Conservation (phyloP, 2,113 vertebrate species). For the Neogale vison region DNA sequence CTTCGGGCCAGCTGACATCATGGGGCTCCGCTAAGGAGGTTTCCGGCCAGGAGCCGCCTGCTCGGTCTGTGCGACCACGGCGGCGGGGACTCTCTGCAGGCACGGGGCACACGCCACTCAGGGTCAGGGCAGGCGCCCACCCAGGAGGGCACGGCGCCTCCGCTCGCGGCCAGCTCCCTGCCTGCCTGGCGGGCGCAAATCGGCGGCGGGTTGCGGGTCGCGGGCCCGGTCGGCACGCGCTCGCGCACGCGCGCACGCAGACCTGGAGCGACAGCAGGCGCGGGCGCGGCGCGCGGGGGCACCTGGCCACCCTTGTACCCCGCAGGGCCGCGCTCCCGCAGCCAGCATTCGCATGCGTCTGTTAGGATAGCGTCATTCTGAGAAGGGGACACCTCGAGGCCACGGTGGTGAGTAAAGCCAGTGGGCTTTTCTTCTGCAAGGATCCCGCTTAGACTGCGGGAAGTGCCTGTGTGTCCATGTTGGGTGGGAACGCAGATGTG, state of each 20-base stretch:
- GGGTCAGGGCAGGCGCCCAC: background rate
- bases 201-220: constrained; percentile 24
- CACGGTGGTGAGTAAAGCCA: background rate
- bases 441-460: too few relatives aligned
- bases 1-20: constrained; percentile 89
- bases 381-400: too few relatives aligned
- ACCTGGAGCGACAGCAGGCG: background rate
- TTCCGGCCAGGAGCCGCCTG: constrained; percentile 58
- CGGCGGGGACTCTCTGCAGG: background rate
- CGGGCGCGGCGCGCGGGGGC: background rate
- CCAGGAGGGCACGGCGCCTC: background rate
- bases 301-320: background rate
- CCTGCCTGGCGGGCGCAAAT: background rate
- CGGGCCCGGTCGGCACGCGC: constrained; percentile 51
- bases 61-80: background rate
- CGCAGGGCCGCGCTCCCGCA: background rate
- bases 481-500: background rate
- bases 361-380: background rate
- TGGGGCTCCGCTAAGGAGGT: constrained; percentile 89
- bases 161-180: background rate
- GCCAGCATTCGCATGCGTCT: background rate
- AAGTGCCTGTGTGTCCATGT: background rate
- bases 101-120: background rate
- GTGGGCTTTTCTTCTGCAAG: background rate
- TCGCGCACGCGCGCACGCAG: constrained; percentile 73